Conservation (phyloP, 1,140 invertebrate species). For the Magallana angulata region DNA sequence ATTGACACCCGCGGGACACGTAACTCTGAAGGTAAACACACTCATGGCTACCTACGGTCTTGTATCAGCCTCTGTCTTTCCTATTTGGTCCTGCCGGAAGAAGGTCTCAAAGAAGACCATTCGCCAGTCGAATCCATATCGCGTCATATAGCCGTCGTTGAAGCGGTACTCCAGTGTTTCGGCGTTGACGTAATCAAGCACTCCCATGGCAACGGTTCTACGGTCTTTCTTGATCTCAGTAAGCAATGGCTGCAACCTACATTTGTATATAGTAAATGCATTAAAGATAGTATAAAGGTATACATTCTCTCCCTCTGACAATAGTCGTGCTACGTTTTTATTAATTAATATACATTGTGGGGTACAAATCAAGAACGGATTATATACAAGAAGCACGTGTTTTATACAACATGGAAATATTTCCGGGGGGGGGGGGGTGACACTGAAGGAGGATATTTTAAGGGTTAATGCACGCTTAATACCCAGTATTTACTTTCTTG, state of each 20-base stretch:
- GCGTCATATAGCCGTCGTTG: slow-evolving; percentile 70
- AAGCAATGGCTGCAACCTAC: slow-evolving; percentile 92
- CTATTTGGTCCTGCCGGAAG: slow-evolving; percentile 69
- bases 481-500: not conserved
- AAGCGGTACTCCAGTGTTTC: slow-evolving; percentile 73
- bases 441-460: not conserved
- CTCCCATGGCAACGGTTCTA: slow-evolving; percentile 83
- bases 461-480: not conserved
- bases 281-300: not conserved
- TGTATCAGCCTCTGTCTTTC: slow-evolving; percentile 59
- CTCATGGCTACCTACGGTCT: slow-evolving; percentile 62
- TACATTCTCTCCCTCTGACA: no score
- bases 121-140: slow-evolving; percentile 75
- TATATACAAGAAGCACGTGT: no score
- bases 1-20: no score
- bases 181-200: slow-evolving; percentile 72
- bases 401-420: no score
- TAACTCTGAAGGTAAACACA: not conserved
- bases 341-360: no score
- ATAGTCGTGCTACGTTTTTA: no score
- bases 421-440: no score
- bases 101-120: slow-evolving; percentile 74
- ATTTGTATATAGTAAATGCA: not conserved
- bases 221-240: slow-evolving; percentile 92
- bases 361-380: no score